A percentile compares a stretch with the other conserved stretches of the same genome.
These are phyloP conservation scores for Coryphaenoides rupestris DNA, from an alignment of 2,113 vertebrate species.

Conservation along the genomic window DNA sequence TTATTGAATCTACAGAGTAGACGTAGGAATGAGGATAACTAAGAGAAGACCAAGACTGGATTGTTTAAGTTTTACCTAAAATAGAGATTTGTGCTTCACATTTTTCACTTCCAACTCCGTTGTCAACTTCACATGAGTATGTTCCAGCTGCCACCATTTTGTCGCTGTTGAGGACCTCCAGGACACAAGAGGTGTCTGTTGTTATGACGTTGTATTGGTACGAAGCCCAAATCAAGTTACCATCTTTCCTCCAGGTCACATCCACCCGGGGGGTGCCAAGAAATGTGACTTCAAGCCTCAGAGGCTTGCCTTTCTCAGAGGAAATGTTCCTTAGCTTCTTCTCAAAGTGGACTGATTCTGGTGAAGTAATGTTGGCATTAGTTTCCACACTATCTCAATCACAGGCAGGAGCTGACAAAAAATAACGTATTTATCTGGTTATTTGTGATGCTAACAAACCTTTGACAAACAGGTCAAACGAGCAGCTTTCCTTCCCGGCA, in stretches of 20 bases:
- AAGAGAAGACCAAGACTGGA: conserved; percentile 31
- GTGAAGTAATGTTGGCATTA: conserved; percentile 31
- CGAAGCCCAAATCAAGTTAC: conserved; percentile 74
- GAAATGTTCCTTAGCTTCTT: conserved; percentile 81
- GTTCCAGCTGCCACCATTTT: conserved; percentile 77
- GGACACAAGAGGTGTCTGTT: conserved; percentile 74
- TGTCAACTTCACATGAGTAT: conserved; percentile 84
- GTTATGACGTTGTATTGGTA: conserved; percentile 61
- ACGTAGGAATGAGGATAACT: neutral
- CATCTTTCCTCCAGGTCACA: conserved; percentile 83
- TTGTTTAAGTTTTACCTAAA: conserved; percentile 63
- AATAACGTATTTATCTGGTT: neutral
- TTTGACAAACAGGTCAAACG: conserved; percentile 87
- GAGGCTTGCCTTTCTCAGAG: conserved; percentile 46
- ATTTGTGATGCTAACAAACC: conserved; percentile 72
- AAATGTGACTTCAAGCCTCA: conserved; percentile 52
- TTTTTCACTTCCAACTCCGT: conserved; percentile 79
- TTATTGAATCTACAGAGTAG: neutral
- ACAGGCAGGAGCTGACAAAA: neutral
- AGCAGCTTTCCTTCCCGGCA: conserved; percentile 84
- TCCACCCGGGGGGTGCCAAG: conserved; percentile 79
- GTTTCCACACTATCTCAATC: conserved; percentile 7
- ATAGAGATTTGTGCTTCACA: conserved; percentile 78
- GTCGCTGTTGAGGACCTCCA: conserved; percentile 76
- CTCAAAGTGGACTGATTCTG: conserved; percentile 59